Evolutionary conservation across 2,888 invertebrate species (phyloP), one percentile per base, ranked within the genome.

Genomic region (Coenonympha arcania): DNA sequence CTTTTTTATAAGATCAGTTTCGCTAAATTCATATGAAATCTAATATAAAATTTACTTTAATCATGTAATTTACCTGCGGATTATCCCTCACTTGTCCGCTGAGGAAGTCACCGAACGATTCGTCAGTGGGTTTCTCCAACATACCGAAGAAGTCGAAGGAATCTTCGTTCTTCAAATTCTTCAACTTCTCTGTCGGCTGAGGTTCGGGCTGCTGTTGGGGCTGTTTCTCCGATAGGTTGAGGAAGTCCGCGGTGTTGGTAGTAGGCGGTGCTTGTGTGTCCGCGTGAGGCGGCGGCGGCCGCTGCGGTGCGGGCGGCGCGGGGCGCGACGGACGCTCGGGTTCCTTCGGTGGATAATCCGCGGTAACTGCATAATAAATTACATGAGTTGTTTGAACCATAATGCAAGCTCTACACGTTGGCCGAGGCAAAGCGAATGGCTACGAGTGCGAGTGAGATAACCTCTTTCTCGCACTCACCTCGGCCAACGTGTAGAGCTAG

Each of bases 81-180:
- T 69, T 73, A 28, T 73, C 72, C 3, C 57, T 56, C 1, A 61
- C 64, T 16, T 72, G 66, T n/a, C 76, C 76, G 40, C 80, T 75
- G 3, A 85, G 65, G 58, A 88, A 87, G 59, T 86, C 86, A 1
- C 86, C 87, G 47, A 88, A 88, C 6, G 73, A 63, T 46, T 85
- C 85, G 45, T 84, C 85, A 1, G 68, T 63, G 34, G 64, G 75
- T 77, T 88, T 93, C 90, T 72, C 85, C 84, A 79, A 76, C 77
- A 84, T 74, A n/a, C 86, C 85, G 55, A 87, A 87, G 72, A 87
- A 85, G 54, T 92, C 92, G 34, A 90, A 88, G 1, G 89, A 87
- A 65, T 88, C 89, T 20, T 76, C 76, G 50, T 62, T 76, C 57
- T 78, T 76, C 15, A 83, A 48, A 50, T 62, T 76, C 57, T 78